Percentiles rank a stretch among this genome's conserved stretches.
These are phyloP conservation scores for Babyrousa celebensis DNA, from an alignment of 2,797 vertebrate genomes.

Conservation along the genomic window DNA sequence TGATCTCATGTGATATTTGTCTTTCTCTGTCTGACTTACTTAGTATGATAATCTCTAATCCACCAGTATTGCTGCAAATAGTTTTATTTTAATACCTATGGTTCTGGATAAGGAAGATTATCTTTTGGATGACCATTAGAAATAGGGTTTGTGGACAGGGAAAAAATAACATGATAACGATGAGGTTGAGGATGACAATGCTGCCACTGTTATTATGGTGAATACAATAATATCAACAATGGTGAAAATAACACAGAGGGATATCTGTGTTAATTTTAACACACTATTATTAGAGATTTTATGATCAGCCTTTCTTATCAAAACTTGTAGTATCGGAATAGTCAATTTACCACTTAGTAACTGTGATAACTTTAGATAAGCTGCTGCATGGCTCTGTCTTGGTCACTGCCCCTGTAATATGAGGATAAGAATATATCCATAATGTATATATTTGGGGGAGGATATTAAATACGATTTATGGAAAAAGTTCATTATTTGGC, in stretches of 20 bases:
- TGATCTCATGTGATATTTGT: too few relatives aligned
- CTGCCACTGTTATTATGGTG: neutral
- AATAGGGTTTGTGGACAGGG: neutral
- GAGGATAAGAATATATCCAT: neutral
- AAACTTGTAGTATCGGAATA: neutral
- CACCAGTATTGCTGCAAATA: too few relatives aligned
- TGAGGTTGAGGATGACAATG: neutral
- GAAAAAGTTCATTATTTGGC: neutral
- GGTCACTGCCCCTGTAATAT: neutral
- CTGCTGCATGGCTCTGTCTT: neutral
- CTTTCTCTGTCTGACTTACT: too few relatives aligned
- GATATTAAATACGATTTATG: neutral
- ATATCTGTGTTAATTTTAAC: neutral
- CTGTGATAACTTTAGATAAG: neutral
- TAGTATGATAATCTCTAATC: too few relatives aligned
- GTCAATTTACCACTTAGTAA: neutral
- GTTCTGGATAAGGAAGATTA: neutral
- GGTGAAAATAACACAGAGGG: neutral
- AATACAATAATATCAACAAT: neutral
- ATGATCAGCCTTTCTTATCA: neutral
- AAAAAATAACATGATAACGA: neutral
- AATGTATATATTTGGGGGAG: neutral
- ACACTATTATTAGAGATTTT: neutral
- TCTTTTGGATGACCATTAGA: neutral
- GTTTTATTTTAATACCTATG: neutral